phyloP scores from a whole-genome alignment of 2,113 vertebrate genomes.

The Mormoops blainvillei region DNA sequence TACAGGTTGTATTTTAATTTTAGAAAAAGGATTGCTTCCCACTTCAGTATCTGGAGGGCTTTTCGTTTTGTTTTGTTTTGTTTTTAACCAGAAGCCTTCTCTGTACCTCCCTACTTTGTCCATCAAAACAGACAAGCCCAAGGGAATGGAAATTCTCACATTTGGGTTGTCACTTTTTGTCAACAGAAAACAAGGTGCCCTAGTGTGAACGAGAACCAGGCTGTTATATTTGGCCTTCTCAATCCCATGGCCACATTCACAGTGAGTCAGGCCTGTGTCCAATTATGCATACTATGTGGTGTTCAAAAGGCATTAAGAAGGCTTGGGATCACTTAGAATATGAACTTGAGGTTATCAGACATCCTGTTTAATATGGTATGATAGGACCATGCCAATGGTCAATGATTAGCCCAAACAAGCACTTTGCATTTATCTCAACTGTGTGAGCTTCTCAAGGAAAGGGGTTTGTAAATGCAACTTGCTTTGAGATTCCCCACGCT shows the following conservation, averaged over 20 bases:
- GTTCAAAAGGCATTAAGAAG: neutral
- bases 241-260: neutral
- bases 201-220: neutral
- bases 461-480: neutral
- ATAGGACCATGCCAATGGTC: neutral
- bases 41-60: neutral
- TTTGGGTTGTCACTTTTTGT: neutral
- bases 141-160: conserved; percentile 1
- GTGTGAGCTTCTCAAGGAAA: neutral
- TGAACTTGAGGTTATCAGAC: neutral
- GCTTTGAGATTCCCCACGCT: neutral
- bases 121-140: neutral
- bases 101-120: neutral
- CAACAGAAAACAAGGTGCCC: neutral
- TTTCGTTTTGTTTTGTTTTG: neutral
- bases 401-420: neutral
- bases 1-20: neutral
- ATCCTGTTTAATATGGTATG: neutral
- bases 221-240: neutral
- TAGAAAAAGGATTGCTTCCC: neutral
- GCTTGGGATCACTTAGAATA: neutral
- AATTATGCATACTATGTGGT: neutral
- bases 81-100: neutral
- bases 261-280: neutral
- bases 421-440: neutral